phyloP scores from a whole-genome alignment of 2,113 vertebrate species.

The Eurystomus gularis region DNA sequence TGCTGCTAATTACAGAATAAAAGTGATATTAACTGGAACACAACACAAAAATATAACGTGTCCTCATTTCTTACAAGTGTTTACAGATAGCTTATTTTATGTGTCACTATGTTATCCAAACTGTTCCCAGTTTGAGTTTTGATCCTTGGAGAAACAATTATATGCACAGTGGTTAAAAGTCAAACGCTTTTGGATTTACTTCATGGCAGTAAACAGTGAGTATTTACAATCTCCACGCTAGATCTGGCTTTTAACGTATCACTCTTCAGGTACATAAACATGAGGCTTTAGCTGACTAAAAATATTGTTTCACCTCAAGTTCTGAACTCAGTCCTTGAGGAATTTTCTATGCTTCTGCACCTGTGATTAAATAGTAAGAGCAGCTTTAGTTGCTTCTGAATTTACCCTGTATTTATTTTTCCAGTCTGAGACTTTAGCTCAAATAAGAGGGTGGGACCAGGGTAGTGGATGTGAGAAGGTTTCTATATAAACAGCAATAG shows the following conservation, averaged over 20 bases:
- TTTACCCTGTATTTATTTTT: neutral
- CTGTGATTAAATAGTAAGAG: conserved; percentile 38
- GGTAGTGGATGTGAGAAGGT: neutral
- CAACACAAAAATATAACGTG: neutral
- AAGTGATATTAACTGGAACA: neutral
- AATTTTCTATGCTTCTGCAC: neutral
- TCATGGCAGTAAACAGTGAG: neutral
- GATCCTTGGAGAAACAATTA: neutral
- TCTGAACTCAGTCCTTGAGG: neutral
- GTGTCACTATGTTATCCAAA: neutral
- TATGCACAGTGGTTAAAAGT: neutral
- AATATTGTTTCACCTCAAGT: neutral
- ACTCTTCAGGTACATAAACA: neutral
- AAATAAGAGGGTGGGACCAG: neutral
- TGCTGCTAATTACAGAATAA: neutral
- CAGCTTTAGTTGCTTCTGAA: conserved; percentile 8
- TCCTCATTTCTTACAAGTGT: neutral
- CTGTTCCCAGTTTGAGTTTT: neutral
- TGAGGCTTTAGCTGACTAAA: neutral
- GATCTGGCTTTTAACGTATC: neutral
- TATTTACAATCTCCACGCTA: neutral
- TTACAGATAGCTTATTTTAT: neutral
- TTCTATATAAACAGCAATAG: neutral
- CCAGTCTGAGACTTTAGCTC: conserved; percentile 9
- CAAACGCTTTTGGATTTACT: neutral